phyloP scores from a whole-genome alignment of 2,888 invertebrate species.

The Micropterix aruncella region DNA sequence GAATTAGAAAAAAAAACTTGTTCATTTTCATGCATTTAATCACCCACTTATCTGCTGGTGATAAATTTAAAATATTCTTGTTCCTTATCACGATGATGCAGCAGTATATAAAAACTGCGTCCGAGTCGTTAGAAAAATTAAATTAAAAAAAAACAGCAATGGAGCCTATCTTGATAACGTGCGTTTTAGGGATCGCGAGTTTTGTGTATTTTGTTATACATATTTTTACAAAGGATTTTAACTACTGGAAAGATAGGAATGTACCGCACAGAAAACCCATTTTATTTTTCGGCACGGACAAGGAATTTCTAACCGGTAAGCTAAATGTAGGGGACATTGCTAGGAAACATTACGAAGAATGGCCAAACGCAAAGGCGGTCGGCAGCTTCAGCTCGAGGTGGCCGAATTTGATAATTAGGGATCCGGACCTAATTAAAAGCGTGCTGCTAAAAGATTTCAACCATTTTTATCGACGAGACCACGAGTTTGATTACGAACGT shows the following conservation, averaged over 20 bases:
- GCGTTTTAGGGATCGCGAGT: no score
- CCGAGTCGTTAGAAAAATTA: no score
- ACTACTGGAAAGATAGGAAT: background rate
- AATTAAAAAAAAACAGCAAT: no score
- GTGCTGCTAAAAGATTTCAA: background rate
- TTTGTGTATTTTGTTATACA: background rate
- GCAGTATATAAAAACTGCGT: no score
- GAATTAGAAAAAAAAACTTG: no score
- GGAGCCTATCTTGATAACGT: no score
- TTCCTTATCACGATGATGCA: no score
- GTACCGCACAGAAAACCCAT: background rate
- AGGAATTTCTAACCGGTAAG: background rate
- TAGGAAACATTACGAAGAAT: background rate
- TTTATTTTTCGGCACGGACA: background rate
- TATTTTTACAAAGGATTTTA: background rate
- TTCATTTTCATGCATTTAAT: no score
- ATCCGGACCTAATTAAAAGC: background rate
- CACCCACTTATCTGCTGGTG: no score
- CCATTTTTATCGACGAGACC: background rate
- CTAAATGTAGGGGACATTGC: background rate
- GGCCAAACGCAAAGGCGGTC: background rate
- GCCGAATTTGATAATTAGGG: background rate
- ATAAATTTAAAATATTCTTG: no score
- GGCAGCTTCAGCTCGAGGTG: background rate
- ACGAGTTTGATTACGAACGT: background rate